These are phyloP conservation scores for Probaryconus sp. DNA, from an alignment of 1,140 invertebrate genomes.

Conservation along the genomic window DNA sequence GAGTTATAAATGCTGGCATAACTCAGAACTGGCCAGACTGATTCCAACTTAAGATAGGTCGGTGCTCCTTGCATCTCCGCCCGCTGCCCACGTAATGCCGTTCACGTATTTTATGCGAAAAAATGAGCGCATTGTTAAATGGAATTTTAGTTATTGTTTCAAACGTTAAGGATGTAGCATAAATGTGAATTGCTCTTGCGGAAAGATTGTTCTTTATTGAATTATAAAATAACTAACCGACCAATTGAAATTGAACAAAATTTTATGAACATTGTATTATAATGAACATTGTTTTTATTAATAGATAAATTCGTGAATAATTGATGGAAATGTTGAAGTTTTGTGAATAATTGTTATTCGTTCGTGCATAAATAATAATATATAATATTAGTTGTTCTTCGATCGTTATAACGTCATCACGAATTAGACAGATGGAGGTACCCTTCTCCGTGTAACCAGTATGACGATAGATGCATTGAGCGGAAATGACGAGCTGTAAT, in stretches of 20 bases:
- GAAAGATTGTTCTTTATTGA: background rate
- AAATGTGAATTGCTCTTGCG: constrained; percentile 38
- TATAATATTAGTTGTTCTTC: constrained; percentile 10
- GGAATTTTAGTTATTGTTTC: constrained; percentile 56
- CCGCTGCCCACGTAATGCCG: constrained; percentile 62
- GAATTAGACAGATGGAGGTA: constrained; percentile 44
- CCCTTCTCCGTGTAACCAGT: constrained; percentile 39
- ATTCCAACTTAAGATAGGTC: constrained; percentile 72
- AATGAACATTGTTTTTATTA: too few relatives aligned
- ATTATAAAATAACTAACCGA: background rate
- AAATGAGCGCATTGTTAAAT: constrained; percentile 58
- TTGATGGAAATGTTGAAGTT: too few relatives aligned
- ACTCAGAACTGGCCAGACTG: constrained; percentile 70
- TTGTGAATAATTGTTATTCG: too few relatives aligned
- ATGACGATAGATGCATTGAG: constrained; percentile 50
- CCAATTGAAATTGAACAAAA: too few relatives aligned
- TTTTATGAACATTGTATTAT: too few relatives aligned
- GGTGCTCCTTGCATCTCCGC: constrained; percentile 65
- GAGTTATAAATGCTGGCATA: constrained; percentile 71
- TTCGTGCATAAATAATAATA: constrained; percentile 5
- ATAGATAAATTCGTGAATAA: too few relatives aligned
- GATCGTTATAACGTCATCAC: constrained; percentile 25
- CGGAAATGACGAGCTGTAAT: constrained; percentile 67
- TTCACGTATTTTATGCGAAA: constrained; percentile 53
- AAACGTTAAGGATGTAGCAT: constrained; percentile 20